Conservation (phyloP, 2,888 invertebrate genomes). For the Trichacis sp. region DNA sequence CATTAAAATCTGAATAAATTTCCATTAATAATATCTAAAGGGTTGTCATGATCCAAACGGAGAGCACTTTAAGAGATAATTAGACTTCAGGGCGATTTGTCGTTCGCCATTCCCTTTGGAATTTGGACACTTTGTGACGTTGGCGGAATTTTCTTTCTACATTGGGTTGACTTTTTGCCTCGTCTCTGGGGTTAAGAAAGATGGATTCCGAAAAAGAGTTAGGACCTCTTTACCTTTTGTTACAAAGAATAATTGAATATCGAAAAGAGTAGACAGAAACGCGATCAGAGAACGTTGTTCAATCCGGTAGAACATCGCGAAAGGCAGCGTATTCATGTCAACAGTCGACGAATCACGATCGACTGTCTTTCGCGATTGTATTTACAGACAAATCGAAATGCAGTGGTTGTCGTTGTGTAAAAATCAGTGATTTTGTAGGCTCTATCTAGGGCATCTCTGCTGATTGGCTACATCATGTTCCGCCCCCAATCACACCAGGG, state of each 20-base stretch:
- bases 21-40: not conserved
- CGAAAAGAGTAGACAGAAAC: no score
- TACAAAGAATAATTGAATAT: no score
- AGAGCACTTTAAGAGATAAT: slow-evolving; percentile 1
- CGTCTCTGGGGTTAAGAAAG: not conserved
- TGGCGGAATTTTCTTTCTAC: not conserved
- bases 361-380: slow-evolving; percentile 51
- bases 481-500: slow-evolving; percentile 65
- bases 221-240: no score
- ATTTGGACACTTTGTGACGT: not conserved
- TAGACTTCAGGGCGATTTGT: not conserved
- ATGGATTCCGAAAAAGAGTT: no score
- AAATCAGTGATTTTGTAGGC: slow-evolving; percentile 67
- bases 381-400: slow-evolving; percentile 55
- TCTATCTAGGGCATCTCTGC: slow-evolving; percentile 61
- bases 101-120: slow-evolving; percentile 5
- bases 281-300: not conserved
- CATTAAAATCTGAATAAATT: not conserved
- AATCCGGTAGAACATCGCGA: slow-evolving; percentile 3
- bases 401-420: slow-evolving; percentile 54
- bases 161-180: no score
- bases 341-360: slow-evolving; percentile 51
- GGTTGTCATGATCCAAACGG: not conserved
- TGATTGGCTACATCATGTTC: slow-evolving; percentile 65
- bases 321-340: slow-evolving; percentile 36